These are phyloP conservation scores for Tridacna gigas DNA, from an alignment of 2,888 invertebrate species.

Conservation along the genomic window DNA sequence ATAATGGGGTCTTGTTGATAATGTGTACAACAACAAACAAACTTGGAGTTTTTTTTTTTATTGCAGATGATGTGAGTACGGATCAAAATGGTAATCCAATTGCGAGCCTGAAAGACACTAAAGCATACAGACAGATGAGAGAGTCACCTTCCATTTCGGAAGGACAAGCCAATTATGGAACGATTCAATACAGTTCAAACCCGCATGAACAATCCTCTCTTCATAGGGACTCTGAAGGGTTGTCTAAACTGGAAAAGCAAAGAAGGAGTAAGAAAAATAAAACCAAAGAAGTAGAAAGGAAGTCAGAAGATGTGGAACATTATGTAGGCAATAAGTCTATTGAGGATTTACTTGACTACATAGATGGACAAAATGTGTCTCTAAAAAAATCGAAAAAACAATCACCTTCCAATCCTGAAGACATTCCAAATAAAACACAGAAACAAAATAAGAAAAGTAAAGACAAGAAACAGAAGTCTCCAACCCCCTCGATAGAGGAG, in stretches of 20 bases:
- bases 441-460: constrained; percentile 70
- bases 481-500: constrained; percentile 53
- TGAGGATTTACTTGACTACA: constrained; percentile 74
- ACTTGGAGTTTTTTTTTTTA: constrained; percentile 16
- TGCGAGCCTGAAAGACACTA: constrained; percentile 30
- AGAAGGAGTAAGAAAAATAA: constrained; percentile 63
- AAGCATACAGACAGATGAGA: constrained; percentile 75
- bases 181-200: constrained; percentile 7
- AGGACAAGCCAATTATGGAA: constrained; percentile 57
- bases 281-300: constrained; percentile 55
- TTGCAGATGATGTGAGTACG: constrained; percentile 68
- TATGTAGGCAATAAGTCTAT: constrained; percentile 71
- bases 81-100: constrained; percentile 79
- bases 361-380: constrained; percentile 71
- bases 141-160: constrained; percentile 65
- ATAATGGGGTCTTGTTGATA: no score
- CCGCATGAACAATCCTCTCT: constrained; percentile 8
- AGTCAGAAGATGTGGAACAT: constrained; percentile 71
- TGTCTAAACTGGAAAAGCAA: constrained; percentile 19
- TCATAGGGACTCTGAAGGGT: constrained; percentile 34
- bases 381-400: constrained; percentile 65
- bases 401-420: constrained; percentile 51
- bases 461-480: constrained; percentile 70
- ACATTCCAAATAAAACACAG: constrained; percentile 64
- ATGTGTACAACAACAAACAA: no score